Evolutionary conservation across 2,797 vertebrate species (phyloP), one percentile per base, ranked within the genome.

Genomic region (Lerista edwardsae): DNA sequence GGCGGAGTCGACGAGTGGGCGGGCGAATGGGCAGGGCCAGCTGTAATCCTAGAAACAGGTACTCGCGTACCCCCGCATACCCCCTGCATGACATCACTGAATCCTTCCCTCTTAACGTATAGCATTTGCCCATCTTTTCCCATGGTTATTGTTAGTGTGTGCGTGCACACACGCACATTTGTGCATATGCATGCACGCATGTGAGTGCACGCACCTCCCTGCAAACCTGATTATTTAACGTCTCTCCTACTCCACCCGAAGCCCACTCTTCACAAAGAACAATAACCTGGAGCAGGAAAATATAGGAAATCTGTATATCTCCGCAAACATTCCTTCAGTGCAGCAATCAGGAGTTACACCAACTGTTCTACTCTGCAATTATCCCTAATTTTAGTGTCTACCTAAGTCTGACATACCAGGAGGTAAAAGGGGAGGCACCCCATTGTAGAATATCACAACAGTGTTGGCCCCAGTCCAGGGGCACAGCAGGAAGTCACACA

Each of bases 221-320:
- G 29, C n/a, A 31, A 67, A 31, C 64, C n/a, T 19, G 31, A 31
- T 67, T 67, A 15, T 34, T 34, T 67, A 31, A 67, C 34, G n/a
- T 34, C 65, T 34, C 23, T n/a, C 65, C 65, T 3, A n/a, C n/a
- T 67, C n/a, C 31, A 17, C 14, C 19, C 51, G 15, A 15, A 55
- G 51, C 51, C 51, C 51, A 55, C 51, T 55, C 11, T 15, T 1
- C 47, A 47, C 39, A 0, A 23, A 21, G 10, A 21, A 55, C 44
- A n/a, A 17, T 27, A 44, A 72, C 41, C 7, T 72, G n/a, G 73
- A 51, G 31, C 6, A 31, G 47, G 47, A 31, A 4, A 17, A 9
- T 25, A 15, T 51, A 34, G 34, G 55, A 36, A 76, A 76, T 88
- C 88, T 90, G 86, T 92, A 91, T 92, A 90, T 36, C 55, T 76